phyloP scores from a whole-genome alignment of 2,113 vertebrate genomes.

The Gnathonemus echidnorhynchus region DNA sequence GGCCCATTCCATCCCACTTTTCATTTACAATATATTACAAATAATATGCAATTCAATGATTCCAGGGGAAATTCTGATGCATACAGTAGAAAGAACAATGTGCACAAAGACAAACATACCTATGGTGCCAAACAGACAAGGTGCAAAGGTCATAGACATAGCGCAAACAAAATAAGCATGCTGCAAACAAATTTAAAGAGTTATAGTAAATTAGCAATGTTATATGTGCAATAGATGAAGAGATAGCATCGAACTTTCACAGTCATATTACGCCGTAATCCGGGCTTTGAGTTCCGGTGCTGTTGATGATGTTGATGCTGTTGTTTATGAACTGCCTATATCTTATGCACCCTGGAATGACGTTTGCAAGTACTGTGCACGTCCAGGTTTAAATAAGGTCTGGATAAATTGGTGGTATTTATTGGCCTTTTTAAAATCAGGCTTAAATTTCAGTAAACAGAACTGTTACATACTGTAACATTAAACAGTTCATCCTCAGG shows the following conservation, averaged over 20 bases:
- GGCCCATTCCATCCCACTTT: not conserved
- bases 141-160: not conserved
- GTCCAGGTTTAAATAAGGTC: not conserved
- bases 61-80: not conserved
- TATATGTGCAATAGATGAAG: not conserved
- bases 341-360: not conserved
- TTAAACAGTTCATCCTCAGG: not conserved
- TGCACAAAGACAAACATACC: too few relatives aligned
- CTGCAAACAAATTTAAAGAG: not conserved
- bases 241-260: not conserved
- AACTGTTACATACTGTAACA: not conserved
- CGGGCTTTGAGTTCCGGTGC: not conserved
- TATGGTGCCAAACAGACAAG: not conserved
- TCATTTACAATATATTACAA: not conserved
- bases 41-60: not conserved
- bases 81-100: not conserved
- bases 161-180: not conserved
- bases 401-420: not conserved
- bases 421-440: not conserved
- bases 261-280: not conserved
- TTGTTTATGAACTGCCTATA: too few relatives aligned
- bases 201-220: not conserved
- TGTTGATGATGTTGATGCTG: not conserved
- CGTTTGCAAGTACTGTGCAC: not conserved
- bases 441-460: not conserved